Evolutionary conservation across 2,113 vertebrate genomes (phyloP).

Genomic region (Piprites chloris): DNA sequence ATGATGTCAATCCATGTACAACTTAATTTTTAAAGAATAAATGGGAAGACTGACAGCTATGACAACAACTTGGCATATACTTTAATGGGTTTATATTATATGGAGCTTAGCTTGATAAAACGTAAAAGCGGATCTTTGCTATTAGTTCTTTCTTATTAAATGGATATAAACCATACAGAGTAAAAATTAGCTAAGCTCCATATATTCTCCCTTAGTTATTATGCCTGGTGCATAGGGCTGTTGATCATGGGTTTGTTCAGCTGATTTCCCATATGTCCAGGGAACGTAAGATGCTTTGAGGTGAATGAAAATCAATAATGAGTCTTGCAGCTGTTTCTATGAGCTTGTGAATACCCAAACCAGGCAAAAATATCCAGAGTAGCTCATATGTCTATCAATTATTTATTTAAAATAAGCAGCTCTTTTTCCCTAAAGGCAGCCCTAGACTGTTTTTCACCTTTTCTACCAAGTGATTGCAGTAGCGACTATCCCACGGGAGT

Average conservation of each 20-base stretch:
- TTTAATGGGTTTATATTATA: background rate
- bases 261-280: background rate
- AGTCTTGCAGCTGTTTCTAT: background rate
- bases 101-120: background rate
- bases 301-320: background rate
- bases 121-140: background rate
- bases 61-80: background rate
- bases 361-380: background rate
- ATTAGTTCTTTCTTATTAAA: background rate
- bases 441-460: background rate
- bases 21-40: constrained; percentile 8
- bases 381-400: background rate
- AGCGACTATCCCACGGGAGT: background rate
- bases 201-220: background rate
- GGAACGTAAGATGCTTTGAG: background rate
- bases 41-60: background rate
- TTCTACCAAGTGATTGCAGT: background rate
- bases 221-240: background rate
- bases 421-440: background rate
- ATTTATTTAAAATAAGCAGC: background rate
- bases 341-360: background rate
- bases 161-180: background rate
- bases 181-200: background rate
- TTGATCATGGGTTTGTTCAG: background rate
- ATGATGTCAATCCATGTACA: background rate